Conservation (phyloP, 2,888 invertebrate genomes). For the Apamea crenata region DNA sequence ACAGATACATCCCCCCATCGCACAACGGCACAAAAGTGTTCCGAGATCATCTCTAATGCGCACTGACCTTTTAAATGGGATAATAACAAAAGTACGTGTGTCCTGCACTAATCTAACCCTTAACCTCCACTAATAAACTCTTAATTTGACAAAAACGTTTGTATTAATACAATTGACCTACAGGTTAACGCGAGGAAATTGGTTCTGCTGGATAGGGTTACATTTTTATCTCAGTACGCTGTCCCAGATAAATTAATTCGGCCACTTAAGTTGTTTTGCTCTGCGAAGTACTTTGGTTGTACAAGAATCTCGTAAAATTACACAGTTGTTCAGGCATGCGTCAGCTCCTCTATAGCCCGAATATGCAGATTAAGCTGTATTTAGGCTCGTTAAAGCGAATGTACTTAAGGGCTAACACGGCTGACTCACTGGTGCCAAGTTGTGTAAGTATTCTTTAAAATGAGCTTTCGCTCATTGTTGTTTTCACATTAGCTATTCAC, state of each 20-base stretch:
- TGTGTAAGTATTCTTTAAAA: slow-evolving; percentile 5
- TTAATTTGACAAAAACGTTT: slow-evolving; percentile 42
- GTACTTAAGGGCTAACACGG: background rate
- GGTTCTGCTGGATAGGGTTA: slow-evolving; percentile 33
- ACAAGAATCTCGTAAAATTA: background rate
- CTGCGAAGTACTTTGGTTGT: background rate
- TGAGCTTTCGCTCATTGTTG: background rate
- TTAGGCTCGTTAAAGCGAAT: background rate
- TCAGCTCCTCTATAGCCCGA: background rate
- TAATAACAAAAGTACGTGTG: slow-evolving; percentile 18
- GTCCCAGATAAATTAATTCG: slow-evolving; percentile 28
- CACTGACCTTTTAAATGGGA: slow-evolving; percentile 42
- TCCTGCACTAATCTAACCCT: slow-evolving; percentile 40
- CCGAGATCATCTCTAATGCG: slow-evolving; percentile 32
- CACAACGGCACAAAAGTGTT: background rate
- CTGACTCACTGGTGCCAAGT: slow-evolving; percentile 5
- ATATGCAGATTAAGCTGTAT: slow-evolving; percentile 11
- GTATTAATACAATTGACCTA: slow-evolving; percentile 50
- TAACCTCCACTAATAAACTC: slow-evolving; percentile 35
- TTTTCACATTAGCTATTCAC: slow-evolving; percentile 6
- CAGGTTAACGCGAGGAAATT: slow-evolving; percentile 53
- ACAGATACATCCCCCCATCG: background rate
- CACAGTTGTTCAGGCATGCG: background rate
- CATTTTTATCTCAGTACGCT: slow-evolving; percentile 29
- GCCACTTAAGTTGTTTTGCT: slow-evolving; percentile 23